Percentiles rank a stretch among this genome's conserved stretches.
Conservation (phyloP, 23 tunicate genomes). For the Trididemnum clinides region DNA sequence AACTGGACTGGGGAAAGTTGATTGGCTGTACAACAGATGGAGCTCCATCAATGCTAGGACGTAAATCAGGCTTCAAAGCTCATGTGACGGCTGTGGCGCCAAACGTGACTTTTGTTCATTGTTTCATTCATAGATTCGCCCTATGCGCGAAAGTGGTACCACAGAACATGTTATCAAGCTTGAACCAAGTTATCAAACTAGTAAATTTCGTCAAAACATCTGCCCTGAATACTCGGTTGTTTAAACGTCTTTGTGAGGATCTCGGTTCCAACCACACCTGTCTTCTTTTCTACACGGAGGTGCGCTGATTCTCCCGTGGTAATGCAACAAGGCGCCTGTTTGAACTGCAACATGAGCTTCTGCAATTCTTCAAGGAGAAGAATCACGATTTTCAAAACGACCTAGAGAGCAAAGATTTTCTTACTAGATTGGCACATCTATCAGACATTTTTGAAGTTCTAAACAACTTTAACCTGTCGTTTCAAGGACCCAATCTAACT, state of each 20-base stretch:
- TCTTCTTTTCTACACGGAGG: conserved; percentile 39
- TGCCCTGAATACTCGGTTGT: conserved; percentile 43
- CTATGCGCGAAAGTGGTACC: conserved; percentile 61
- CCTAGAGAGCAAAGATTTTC: conserved; percentile 50
- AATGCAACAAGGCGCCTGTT: conserved; percentile 72
- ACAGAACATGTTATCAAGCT: conserved; percentile 47
- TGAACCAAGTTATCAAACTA: conserved; percentile 52
- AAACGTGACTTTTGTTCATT: conserved; percentile 49
- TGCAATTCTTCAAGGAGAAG: conserved; percentile 47
- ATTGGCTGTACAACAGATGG: too few relatives aligned
- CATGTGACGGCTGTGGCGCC: conserved; percentile 72
- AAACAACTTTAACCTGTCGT: conserved; percentile 58
- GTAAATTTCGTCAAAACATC: conserved; percentile 60
- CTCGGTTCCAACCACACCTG: conserved; percentile 36
- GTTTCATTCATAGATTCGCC: conserved; percentile 63
- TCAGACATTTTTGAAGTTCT: conserved; percentile 67
- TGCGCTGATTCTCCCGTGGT: conserved; percentile 66
- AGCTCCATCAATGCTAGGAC: conserved; percentile 62
- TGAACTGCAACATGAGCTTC: conserved; percentile 69
- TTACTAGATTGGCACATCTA: conserved; percentile 54
- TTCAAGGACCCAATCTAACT: conserved; percentile 68
- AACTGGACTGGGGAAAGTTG: conserved; percentile 77
- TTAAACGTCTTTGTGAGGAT: conserved; percentile 31
- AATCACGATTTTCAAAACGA: conserved; percentile 55
- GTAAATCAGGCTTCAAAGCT: conserved; percentile 59